These are phyloP conservation scores for Stenopsyche tienmushanensis DNA, from an alignment of 1,140 invertebrate genomes.

Conservation along the genomic window DNA sequence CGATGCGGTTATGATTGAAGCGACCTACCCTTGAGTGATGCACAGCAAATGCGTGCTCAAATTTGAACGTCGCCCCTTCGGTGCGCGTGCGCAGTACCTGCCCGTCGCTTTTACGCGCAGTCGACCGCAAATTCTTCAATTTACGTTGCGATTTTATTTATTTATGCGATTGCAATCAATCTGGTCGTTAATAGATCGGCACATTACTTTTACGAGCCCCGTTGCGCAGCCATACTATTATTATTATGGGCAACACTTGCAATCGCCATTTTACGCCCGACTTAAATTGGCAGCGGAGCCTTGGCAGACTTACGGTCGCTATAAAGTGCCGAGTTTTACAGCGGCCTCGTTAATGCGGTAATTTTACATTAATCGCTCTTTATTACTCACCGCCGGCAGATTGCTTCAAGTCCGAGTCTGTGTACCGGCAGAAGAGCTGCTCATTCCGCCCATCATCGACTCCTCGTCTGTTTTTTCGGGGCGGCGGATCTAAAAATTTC, in stretches of 20 bases:
- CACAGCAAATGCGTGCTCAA: too few relatives aligned
- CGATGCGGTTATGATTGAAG: too few relatives aligned
- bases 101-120: too few relatives aligned
- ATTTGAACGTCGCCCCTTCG: too few relatives aligned
- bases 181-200: background rate
- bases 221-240: background rate
- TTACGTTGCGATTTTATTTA: conserved; percentile 15
- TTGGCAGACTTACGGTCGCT: conserved; percentile 27
- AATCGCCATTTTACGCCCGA: conserved; percentile 30
- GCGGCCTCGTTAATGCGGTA: conserved; percentile 36
- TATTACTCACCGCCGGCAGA: conserved; percentile 13
- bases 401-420: conserved; percentile 1
- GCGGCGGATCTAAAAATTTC: too few relatives aligned
- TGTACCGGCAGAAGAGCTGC: too few relatives aligned
- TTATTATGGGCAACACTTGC: conserved; percentile 32
- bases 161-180: conserved; percentile 22
- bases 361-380: conserved; percentile 40
- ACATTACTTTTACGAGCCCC: conserved; percentile 10
- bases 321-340: conserved; percentile 37
- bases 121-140: too few relatives aligned
- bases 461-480: too few relatives aligned
- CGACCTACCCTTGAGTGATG: too few relatives aligned
- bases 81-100: too few relatives aligned
- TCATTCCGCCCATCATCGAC: too few relatives aligned
- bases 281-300: conserved; percentile 32